phyloP scores from a whole-genome alignment of 2,797 vertebrate species.

The Crocodylus rhombifer region DNA sequence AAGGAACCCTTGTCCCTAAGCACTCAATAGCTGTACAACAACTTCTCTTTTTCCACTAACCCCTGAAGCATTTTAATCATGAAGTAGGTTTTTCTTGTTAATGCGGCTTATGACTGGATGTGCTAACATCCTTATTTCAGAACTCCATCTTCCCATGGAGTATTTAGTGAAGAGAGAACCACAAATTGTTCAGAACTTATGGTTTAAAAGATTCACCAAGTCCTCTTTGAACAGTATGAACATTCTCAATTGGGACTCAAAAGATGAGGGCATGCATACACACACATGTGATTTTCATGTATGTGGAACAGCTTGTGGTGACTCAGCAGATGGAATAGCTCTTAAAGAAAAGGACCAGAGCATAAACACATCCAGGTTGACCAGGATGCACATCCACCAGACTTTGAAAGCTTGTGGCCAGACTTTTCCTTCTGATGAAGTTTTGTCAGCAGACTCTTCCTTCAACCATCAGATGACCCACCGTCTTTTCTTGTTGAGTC shows the following conservation, averaged over 20 bases:
- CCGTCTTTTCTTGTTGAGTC: slow-evolving; percentile 5
- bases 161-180: neutral
- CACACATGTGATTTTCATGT: neutral
- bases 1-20: neutral
- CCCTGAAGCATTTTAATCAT: neutral
- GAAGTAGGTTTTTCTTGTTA: neutral
- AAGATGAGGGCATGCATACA: neutral
- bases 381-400: slow-evolving; percentile 41
- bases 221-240: slow-evolving; percentile 55
- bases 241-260: slow-evolving; percentile 41
- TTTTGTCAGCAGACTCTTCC: neutral
- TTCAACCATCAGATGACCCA: neutral
- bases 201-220: slow-evolving; percentile 24
- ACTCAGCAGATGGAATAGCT: too few species aligned
- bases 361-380: slow-evolving; percentile 49
- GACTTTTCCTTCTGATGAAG: neutral
- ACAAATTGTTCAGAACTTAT: neutral
- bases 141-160: neutral
- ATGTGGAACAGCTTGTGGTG: too few species aligned
- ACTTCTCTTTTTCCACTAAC: neutral
- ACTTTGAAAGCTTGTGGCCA: slow-evolving; percentile 12
- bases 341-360: slow-evolving; percentile 40
- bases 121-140: neutral
- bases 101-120: fast-evolving
- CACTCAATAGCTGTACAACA: neutral